Evolutionary conservation across 2,113 vertebrate genomes (phyloP), one percentile per base, ranked within the genome.

Genomic region (Heterochromis multidens): DNA sequence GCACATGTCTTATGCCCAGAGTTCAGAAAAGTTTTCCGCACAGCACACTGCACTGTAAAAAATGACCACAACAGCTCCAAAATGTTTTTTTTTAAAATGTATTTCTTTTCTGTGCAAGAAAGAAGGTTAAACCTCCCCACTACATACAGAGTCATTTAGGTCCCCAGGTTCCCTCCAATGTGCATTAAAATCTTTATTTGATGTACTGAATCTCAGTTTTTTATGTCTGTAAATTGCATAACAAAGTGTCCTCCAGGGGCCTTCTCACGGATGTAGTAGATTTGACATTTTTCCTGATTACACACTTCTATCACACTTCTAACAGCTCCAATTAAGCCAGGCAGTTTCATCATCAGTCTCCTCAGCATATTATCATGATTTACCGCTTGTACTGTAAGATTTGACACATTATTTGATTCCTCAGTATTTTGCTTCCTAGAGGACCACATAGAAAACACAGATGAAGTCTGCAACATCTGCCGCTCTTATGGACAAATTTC

Each of bases 1-100:
- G 92, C 93, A 92, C 89, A 92, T 94, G 91, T 82, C 87, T 90
- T 54, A 88, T 92, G 90, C 90, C 91, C 86, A 88, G 62, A 85
- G 91, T 88, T 92, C 87, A 93, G 52, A 90, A 83, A 83, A 77
- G 70, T 89, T 84, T 84, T 70, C 81, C 17, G 37, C 77, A 74
- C 37, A 13, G 40, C 52, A 63, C 74, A 46, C 16, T 81, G 54
- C 43, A 59, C 25, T 62, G 5, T 58, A 52, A 60, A 35, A 56
- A 70, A 27, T 11, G 61, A 17, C 77, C 40, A 62, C 67, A 56
- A 46, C 25, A 65, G 13, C 7, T 62, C 65, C 23, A 37, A 78
- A 25, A 59, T 40, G 8, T 58, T 85, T 29, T 13, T 19, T 33
- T 56, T 25, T 62, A 52, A n/a, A n/a, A n/a, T n/a, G n/a, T n/a